Percentiles rank a stretch among this genome's conserved stretches.
phyloP scores from a whole-genome alignment of 2,113 vertebrate species.

The Paralichthys olivaceus region DNA sequence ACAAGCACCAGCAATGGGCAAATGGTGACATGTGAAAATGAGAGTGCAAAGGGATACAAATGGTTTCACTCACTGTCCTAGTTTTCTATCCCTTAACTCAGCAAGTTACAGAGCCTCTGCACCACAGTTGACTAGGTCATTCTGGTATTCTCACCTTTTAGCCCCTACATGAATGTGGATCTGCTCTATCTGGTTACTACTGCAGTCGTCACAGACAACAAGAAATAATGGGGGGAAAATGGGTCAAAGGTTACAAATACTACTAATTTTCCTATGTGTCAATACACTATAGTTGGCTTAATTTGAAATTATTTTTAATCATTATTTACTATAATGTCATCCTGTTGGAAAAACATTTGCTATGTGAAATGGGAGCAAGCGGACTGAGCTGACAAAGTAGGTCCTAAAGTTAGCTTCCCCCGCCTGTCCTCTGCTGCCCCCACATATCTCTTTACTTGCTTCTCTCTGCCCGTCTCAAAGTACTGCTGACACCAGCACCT shows the following conservation, averaged over 20 bases:
- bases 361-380: conserved; percentile 32
- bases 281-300: not conserved
- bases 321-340: not conserved
- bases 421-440: conserved; percentile 31
- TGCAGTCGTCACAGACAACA: conserved; percentile 13
- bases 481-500: conserved; percentile 59
- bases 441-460: conserved; percentile 38
- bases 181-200: conserved; percentile 19
- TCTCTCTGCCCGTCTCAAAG: not conserved
- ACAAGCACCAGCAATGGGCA: not conserved
- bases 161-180: not conserved
- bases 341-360: not conserved
- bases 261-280: not conserved
- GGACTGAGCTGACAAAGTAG: conserved; percentile 31
- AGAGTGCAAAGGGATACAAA: not conserved
- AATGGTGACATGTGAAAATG: not conserved
- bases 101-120: not conserved
- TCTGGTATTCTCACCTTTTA: conserved; percentile 4
- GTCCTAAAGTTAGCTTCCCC: conserved; percentile 44
- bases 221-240: conserved; percentile 5
- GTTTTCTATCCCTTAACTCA: conserved; percentile 1
- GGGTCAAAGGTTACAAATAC: not conserved
- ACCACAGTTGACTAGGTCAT: conserved; percentile 1
- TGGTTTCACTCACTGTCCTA: not conserved
- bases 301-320: not conserved